A percentile compares a stretch with the other conserved stretches of the same genome.
These are phyloP conservation scores for Alauda arvensis DNA, from an alignment of 2,797 vertebrate species.

Conservation along the genomic window DNA sequence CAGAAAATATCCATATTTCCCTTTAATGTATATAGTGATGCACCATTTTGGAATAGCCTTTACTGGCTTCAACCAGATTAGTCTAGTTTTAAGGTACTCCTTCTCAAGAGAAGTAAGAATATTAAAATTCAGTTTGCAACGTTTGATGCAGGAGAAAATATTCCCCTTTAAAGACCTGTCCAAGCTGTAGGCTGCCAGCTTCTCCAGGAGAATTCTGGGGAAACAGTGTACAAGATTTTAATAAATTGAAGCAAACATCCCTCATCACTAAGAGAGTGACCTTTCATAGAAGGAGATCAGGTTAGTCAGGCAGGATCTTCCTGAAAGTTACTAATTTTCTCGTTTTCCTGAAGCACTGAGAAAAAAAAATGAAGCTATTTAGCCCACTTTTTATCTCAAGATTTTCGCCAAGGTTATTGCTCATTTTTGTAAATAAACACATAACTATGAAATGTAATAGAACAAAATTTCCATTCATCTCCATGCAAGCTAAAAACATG, in stretches of 20 bases:
- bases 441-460: not conserved
- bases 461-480: not conserved
- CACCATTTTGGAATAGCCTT: not conserved
- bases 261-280: not conserved
- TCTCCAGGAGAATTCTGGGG: not conserved
- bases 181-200: not conserved
- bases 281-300: not conserved
- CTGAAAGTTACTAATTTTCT: not conserved
- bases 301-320: not conserved
- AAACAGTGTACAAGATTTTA: not conserved
- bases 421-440: not conserved
- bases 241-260: not conserved
- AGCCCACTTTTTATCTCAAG: not conserved
- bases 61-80: not conserved
- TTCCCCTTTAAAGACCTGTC: not conserved
- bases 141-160: accelerated
- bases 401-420: not conserved
- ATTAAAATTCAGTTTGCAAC: not conserved
- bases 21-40: not conserved
- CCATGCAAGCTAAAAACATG: not conserved
- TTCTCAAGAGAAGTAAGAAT: not conserved
- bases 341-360: not conserved
- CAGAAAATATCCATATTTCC: accelerated
- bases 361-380: not conserved
- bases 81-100: not conserved